Conservation (phyloP, 2,113 vertebrate genomes). For the Aphyosemion australe region DNA sequence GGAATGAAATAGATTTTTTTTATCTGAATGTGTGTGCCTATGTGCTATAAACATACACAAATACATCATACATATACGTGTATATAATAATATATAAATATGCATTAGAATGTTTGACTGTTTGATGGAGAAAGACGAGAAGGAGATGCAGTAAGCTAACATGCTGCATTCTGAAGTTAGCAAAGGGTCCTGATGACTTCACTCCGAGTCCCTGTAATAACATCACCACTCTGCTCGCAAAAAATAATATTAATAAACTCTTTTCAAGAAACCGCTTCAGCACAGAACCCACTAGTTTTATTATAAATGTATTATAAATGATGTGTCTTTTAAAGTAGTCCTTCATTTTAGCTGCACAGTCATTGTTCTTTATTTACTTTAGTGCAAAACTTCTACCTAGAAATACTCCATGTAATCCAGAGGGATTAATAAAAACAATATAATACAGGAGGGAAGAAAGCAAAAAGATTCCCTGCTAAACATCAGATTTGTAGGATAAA, state of each 20-base stretch:
- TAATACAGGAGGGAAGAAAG: no score
- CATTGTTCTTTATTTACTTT: no score
- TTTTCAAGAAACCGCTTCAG: not conserved
- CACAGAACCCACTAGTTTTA: no score
- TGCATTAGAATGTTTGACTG: conserved; percentile 44
- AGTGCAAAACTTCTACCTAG: no score
- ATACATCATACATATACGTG: not conserved
- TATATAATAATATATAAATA: conserved; percentile 29
- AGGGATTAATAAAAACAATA: no score
- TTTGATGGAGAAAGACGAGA: conserved; percentile 6
- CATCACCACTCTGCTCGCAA: conserved; percentile 13
- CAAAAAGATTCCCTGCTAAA: no score
- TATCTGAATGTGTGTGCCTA: conserved; percentile 59
- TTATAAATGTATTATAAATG: no score
- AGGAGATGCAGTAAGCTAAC: conserved; percentile 24
- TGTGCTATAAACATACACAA: conserved; percentile 33
- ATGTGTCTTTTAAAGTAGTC: no score
- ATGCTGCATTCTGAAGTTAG: conserved; percentile 20
- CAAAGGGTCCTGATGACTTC: conserved; percentile 24
- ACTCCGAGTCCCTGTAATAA: conserved; percentile 46
- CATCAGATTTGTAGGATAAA: no score
- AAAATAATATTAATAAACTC: not conserved
- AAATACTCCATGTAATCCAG: no score
- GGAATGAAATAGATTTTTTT: conserved; percentile 31
- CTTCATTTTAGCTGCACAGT: no score